Percentiles rank a stretch among this genome's conserved stretches.
Evolutionary conservation across 1,140 invertebrate genomes (phyloP).

Genomic region (Drosophila mauritiana): DNA sequence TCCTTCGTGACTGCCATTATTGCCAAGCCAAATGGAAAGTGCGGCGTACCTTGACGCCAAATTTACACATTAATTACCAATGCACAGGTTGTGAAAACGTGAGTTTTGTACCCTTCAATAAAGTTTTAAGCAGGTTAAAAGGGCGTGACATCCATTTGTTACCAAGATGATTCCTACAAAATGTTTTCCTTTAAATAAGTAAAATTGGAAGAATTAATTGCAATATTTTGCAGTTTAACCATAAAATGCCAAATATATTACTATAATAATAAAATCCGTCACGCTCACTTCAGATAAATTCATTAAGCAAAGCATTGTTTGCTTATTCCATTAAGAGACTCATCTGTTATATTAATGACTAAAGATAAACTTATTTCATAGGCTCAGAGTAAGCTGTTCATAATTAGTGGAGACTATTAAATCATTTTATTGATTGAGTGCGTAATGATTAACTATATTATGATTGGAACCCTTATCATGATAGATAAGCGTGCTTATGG

Average conservation of each 20-base stretch:
- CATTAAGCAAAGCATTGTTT: neutral
- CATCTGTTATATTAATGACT: conserved; percentile 3
- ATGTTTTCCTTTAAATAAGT: neutral
- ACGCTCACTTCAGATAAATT: neutral
- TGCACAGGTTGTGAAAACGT: conserved; percentile 8
- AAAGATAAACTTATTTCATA: conserved; percentile 15
- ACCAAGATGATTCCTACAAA: neutral
- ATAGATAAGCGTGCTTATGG: conserved; percentile 14
- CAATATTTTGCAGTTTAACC: no score
- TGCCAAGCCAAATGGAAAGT: conserved; percentile 24
- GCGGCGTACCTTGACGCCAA: conserved; percentile 34
- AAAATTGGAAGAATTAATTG: no score
- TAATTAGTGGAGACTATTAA: conserved; percentile 13
- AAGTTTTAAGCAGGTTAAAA: conserved; percentile 20
- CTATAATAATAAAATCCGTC: neutral
- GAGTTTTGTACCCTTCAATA: conserved; percentile 26
- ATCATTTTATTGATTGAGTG: conserved; percentile 23
- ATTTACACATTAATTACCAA: conserved; percentile 53
- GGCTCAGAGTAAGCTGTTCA: neutral
- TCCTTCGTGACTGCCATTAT: conserved; percentile 12
- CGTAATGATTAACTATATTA: neutral
- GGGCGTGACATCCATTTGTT: neutral
- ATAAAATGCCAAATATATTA: no score
- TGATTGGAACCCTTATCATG: neutral
- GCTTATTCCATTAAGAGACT: neutral